Percentiles rank a stretch among this genome's conserved stretches.
phyloP scores from a whole-genome alignment of 2,113 vertebrate genomes.

The Corythaeola cristata region DNA sequence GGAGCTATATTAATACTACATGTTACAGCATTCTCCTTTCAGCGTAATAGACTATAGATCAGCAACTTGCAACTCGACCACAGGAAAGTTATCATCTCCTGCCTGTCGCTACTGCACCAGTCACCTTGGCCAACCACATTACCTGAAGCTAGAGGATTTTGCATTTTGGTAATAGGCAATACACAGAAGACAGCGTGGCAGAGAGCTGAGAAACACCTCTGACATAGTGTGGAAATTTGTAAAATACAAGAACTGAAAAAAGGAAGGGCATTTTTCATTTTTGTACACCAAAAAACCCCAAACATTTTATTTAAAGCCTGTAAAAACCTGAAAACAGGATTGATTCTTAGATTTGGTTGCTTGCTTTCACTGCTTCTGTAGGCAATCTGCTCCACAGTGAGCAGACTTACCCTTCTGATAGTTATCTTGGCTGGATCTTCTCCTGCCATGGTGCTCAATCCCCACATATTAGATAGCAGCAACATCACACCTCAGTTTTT shows the following conservation, averaged over 20 bases:
- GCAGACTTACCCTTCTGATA: background rate
- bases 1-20: background rate
- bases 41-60: background rate
- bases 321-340: background rate
- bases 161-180: background rate
- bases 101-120: background rate
- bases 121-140: background rate
- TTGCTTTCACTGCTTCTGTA: background rate
- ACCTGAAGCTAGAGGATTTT: background rate
- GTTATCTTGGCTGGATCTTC: background rate
- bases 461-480: background rate
- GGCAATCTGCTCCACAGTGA: background rate
- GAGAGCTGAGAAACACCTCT: background rate
- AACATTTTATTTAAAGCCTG: background rate
- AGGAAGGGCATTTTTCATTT: background rate
- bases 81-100: background rate
- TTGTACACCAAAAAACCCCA: background rate
- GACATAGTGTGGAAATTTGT: background rate
- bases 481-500: background rate
- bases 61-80: background rate
- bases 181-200: background rate
- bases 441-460: fast-evolving
- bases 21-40: background rate
- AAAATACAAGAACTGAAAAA: background rate
- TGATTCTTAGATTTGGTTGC: background rate